A percentile compares a stretch with the other conserved stretches of the same genome.
phyloP scores from a whole-genome alignment of 2,113 vertebrate species.

The Ancistrus triradiatus region DNA sequence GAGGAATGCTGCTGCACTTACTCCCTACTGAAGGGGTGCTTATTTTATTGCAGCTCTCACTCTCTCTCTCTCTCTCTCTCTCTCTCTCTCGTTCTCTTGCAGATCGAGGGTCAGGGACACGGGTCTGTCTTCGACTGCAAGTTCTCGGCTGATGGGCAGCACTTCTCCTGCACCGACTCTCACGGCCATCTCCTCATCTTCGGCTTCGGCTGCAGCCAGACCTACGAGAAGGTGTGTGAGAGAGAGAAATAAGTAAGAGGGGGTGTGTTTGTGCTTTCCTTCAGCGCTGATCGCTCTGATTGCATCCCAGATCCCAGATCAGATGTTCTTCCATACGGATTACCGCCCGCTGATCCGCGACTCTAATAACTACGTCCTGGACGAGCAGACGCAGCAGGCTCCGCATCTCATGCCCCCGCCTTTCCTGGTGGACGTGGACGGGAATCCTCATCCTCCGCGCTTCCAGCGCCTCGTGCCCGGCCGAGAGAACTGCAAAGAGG shows the following conservation, averaged over 20 bases:
- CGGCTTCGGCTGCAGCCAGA: conserved; percentile 93
- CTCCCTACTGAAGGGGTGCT: not conserved
- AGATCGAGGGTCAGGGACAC: conserved; percentile 98
- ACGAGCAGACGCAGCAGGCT: conserved; percentile 98
- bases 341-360: conserved; percentile 96
- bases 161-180: conserved; percentile 97
- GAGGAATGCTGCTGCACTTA: not conserved
- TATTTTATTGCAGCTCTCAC: not conserved
- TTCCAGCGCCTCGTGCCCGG: conserved; percentile 94
- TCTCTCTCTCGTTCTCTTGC: conserved; percentile 31
- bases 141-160: conserved; percentile 93
- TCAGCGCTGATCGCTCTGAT: not conserved
- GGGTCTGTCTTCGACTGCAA: conserved; percentile 98
- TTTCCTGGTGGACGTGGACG: conserved; percentile 94
- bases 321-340: conserved; percentile 99
- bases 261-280: not conserved
- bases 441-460: conserved; percentile 89
- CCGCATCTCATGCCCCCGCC: conserved; percentile 97
- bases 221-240: conserved; percentile 85
- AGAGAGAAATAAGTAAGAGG: not conserved
- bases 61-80: no score
- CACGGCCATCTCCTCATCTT: conserved; percentile 95
- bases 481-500: conserved; percentile 93
- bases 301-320: conserved; percentile 85
- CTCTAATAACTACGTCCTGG: conserved; percentile 93